These are phyloP conservation scores for Adelosebastes latens DNA, from an alignment of 2,797 vertebrate species.

Conservation along the genomic window DNA sequence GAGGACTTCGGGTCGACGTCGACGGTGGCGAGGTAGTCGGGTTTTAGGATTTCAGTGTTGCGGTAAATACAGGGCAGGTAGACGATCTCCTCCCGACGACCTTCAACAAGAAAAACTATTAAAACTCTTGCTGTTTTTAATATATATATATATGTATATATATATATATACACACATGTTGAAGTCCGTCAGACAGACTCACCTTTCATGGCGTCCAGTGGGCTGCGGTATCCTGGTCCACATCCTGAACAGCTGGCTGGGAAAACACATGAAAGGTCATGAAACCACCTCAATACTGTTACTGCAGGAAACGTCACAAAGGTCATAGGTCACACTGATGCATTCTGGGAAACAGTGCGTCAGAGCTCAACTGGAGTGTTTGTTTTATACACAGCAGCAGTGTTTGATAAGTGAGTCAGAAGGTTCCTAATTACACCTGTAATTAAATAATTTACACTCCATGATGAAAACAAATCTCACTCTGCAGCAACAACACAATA, in stretches of 20 bases:
- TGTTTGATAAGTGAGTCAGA: not conserved
- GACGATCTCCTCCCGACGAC: slow-evolving; percentile 89
- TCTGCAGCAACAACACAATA: not conserved
- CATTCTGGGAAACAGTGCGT: not conserved
- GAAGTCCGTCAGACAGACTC: not conserved
- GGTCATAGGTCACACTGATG: slow-evolving; percentile 1
- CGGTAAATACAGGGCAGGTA: slow-evolving; percentile 94
- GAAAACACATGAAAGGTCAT: slow-evolving; percentile 1
- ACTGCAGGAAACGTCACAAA: not conserved
- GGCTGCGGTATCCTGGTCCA: slow-evolving; percentile 90
- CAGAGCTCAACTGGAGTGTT: not conserved
- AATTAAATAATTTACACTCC: not conserved
- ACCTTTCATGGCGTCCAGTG: slow-evolving; percentile 94
- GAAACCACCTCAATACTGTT: not conserved
- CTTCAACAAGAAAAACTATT: slow-evolving; percentile 61
- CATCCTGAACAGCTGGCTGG: slow-evolving; percentile 86
- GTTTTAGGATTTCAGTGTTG: slow-evolving; percentile 85
- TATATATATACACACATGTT: not conserved
- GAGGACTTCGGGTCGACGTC: slow-evolving; percentile 88
- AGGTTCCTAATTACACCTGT: not conserved
- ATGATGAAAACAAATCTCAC: not conserved
- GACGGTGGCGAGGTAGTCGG: slow-evolving; percentile 93
- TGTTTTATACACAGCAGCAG: not conserved
- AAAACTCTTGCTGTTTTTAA: not conserved
- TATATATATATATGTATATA: not conserved